Base-by-base conservation (phyloP, 2,797 vertebrate genomes). In the Lates japonicus region DNA sequence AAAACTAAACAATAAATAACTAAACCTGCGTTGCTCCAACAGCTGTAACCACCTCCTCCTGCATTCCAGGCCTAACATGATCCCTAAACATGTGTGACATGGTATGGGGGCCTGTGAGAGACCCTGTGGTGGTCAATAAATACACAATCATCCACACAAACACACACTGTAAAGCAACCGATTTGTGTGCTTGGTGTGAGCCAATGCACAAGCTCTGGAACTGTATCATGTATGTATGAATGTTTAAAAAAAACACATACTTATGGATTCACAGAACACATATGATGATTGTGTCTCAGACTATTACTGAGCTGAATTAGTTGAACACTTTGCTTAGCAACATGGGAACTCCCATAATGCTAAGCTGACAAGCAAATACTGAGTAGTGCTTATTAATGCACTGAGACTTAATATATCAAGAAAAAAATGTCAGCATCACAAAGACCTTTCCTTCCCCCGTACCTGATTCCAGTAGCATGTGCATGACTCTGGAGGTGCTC, bases 401-500 rank as follows among this genome's bases (percentile, higher is more conserved):
- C 39, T 41, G 39, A 41, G 9, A 41, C 39, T 11, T 41, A 41
- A 41, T 42, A 11, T 42, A 14, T 42, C 4, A 42, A 19, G 35
- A 42, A 12, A 51, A 51, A 51, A n/a, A 22, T 9, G 31, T 55
- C 13, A 55, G 3, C 51, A 25, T 16, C 11, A 29, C 44, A 29
- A 7, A 64, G 7, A 2, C 3, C 6, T 14, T 17, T 42, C 6
- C 17, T 17, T 20, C n/a, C 9, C 9, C 33, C 75, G 88, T 94
- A 99, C 98, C 97, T 97, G 83, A 97, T 90, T 71, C 85, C 93
- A 74, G 96, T 70, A 65, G 93, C 65, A 63, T 95, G 96, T 0
- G 94, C 94, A 67, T 97, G 97, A 89, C 96, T 97, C 89, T 97
- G 97, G 69, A 97, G 96, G 86, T 96, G 97, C 85, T 98, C 96